Conservation (phyloP, 2,113 vertebrate species). For the Siniperca knerii region DNA sequence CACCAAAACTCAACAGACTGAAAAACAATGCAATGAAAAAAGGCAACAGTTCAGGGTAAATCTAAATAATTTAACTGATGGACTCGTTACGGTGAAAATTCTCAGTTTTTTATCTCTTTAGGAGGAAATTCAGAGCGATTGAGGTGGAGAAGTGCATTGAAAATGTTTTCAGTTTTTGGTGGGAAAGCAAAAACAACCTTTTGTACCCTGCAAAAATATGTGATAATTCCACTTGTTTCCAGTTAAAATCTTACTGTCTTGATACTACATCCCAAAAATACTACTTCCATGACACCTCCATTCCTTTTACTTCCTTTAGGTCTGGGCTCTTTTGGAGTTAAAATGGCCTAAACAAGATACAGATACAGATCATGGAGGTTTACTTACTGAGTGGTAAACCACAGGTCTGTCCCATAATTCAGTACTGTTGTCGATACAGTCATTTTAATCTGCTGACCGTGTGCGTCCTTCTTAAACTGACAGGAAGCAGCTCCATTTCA, state of each 20-base stretch:
- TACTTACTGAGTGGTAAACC: not conserved
- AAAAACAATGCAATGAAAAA: too few relatives aligned
- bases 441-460: not conserved
- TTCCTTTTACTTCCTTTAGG: not conserved
- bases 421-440: not conserved
- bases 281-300: not conserved
- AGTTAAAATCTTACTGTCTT: not conserved
- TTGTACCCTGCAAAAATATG: too few relatives aligned
- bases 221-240: not conserved
- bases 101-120: too few relatives aligned
- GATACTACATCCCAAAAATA: not conserved
- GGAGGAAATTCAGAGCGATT: too few relatives aligned
- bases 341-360: not conserved
- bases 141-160: too few relatives aligned
- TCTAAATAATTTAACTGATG: too few relatives aligned
- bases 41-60: too few relatives aligned
- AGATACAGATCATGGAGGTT: not conserved
- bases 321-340: not conserved
- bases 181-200: too few relatives aligned
- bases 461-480: not conserved
- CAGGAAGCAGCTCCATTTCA: conserved; percentile 4
- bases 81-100: too few relatives aligned
- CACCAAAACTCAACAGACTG: too few relatives aligned
- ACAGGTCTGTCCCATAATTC: not conserved
- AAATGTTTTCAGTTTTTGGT: too few relatives aligned